These are phyloP conservation scores for Podarcis lilfordi DNA, from an alignment of 2,797 vertebrate genomes.

Conservation along the genomic window DNA sequence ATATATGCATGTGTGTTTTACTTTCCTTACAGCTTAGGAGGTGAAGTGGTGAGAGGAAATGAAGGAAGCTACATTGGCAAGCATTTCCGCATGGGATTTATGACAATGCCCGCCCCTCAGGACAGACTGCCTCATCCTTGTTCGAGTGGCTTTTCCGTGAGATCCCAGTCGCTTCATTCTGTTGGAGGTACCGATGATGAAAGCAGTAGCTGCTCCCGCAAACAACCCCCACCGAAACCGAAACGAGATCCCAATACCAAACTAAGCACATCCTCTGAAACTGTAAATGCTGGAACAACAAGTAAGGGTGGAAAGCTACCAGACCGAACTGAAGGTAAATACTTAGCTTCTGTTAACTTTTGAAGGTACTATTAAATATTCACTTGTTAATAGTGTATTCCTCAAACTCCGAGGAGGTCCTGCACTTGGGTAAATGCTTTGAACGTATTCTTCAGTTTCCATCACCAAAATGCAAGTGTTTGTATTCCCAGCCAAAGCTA, in stretches of 20 bases:
- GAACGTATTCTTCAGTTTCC: background rate
- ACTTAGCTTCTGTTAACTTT: rapidly evolving
- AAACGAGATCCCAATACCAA: slow-evolving; percentile 97
- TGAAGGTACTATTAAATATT: background rate
- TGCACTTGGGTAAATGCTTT: background rate
- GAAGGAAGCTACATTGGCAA: slow-evolving; percentile 89
- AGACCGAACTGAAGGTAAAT: slow-evolving; percentile 83
- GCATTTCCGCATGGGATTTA: slow-evolving; percentile 95
- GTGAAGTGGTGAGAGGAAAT: slow-evolving; percentile 87
- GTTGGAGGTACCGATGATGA: slow-evolving; percentile 94
- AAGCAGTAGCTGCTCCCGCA: slow-evolving; percentile 89
- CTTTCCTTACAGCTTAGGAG: slow-evolving; percentile 87
- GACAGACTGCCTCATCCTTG: slow-evolving; percentile 90
- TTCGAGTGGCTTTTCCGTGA: slow-evolving; percentile 91
- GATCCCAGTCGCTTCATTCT: slow-evolving; percentile 97
- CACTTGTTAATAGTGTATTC: background rate
- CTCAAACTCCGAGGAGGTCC: background rate
- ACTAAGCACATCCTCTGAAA: slow-evolving; percentile 97
- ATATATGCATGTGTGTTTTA: background rate
- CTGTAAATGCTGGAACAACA: slow-evolving; percentile 87
- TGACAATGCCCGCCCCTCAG: slow-evolving; percentile 94
- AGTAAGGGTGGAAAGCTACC: slow-evolving; percentile 82
- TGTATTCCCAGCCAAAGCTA: background rate
- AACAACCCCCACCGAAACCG: slow-evolving; percentile 96
- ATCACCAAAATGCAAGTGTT: background rate